Percentiles rank a stretch among this genome's conserved stretches.
phyloP scores from a whole-genome alignment of 2,797 vertebrate species.

The Anomalospiza imberbis region DNA sequence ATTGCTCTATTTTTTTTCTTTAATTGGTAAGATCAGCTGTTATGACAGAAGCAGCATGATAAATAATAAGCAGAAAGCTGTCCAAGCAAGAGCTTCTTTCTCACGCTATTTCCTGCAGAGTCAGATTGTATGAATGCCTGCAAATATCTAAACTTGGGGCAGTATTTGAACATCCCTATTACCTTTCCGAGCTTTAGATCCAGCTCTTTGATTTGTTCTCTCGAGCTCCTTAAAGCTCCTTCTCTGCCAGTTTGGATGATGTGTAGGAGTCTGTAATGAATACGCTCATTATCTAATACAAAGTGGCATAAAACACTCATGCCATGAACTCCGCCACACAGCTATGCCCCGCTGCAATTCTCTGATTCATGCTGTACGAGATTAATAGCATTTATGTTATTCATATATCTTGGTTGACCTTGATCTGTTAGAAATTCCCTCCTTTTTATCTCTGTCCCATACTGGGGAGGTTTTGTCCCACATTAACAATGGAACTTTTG shows the following conservation, averaged over 20 bases:
- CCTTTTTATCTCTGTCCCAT: slow-evolving; percentile 77
- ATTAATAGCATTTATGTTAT: slow-evolving; percentile 81
- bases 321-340: slow-evolving; percentile 66
- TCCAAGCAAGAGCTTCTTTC: slow-evolving; percentile 68
- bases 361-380: slow-evolving; percentile 65
- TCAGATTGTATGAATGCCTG: slow-evolving; percentile 67
- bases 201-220: slow-evolving; percentile 75
- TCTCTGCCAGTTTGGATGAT: slow-evolving; percentile 69
- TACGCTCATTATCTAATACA: slow-evolving; percentile 76
- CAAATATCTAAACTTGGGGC: slow-evolving; percentile 66
- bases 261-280: slow-evolving; percentile 75
- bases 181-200: slow-evolving; percentile 73
- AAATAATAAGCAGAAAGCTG: slow-evolving; percentile 67
- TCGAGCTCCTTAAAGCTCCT: slow-evolving; percentile 69
- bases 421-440: slow-evolving; percentile 76
- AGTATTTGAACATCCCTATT: slow-evolving; percentile 74
- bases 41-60: slow-evolving; percentile 61
- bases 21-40: slow-evolving; percentile 53
- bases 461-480: slow-evolving; percentile 76
- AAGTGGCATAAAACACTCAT: slow-evolving; percentile 76
- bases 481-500: slow-evolving; percentile 77
- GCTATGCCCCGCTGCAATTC: slow-evolving; percentile 68
- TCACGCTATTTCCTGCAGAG: slow-evolving; percentile 75
- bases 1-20: slow-evolving; percentile 13
- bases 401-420: slow-evolving; percentile 78